A percentile compares a stretch with the other conserved stretches of the same genome.
phyloP scores from a whole-genome alignment of 1,140 invertebrate genomes.

The Drosophila cardini region DNA sequence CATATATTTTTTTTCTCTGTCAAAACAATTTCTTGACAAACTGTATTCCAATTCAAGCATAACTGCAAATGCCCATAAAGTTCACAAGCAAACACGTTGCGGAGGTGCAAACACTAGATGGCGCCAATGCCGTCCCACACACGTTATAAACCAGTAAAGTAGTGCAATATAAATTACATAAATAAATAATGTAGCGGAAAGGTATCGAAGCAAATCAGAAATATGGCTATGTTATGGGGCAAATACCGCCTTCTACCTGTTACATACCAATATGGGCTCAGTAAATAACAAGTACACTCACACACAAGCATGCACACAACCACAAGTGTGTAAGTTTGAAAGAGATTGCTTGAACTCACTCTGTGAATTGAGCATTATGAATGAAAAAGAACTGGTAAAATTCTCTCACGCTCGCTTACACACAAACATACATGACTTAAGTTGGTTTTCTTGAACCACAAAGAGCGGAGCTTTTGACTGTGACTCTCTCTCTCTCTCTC shows the following conservation, averaged over 20 bases:
- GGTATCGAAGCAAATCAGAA: background rate
- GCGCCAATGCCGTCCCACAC: background rate
- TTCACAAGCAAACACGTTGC: background rate
- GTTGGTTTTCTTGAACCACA: constrained; percentile 13
- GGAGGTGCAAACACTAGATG: background rate
- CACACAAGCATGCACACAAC: background rate
- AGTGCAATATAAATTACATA: constrained; percentile 10
- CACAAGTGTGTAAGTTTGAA: background rate
- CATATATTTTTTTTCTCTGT: too few species aligned
- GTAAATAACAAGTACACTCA: too few species aligned
- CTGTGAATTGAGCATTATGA: constrained; percentile 27
- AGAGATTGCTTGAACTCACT: constrained; percentile 12
- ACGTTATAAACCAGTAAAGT: background rate
- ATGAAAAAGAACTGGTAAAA: constrained; percentile 54
- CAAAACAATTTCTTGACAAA: too few species aligned
- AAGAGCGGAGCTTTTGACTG: constrained; percentile 33
- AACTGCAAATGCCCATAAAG: too few species aligned
- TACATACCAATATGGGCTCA: constrained; percentile 1
- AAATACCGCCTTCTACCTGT: constrained; percentile 6
- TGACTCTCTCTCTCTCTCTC: constrained; percentile 5
- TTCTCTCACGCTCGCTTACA: constrained; percentile 25
- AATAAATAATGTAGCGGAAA: background rate
- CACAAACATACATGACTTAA: constrained; percentile 4
- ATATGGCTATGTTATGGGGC: background rate
- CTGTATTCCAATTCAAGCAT: too few species aligned